phyloP scores from a whole-genome alignment of 2,888 invertebrate genomes.

The Scaptomyza caliginosa region DNA sequence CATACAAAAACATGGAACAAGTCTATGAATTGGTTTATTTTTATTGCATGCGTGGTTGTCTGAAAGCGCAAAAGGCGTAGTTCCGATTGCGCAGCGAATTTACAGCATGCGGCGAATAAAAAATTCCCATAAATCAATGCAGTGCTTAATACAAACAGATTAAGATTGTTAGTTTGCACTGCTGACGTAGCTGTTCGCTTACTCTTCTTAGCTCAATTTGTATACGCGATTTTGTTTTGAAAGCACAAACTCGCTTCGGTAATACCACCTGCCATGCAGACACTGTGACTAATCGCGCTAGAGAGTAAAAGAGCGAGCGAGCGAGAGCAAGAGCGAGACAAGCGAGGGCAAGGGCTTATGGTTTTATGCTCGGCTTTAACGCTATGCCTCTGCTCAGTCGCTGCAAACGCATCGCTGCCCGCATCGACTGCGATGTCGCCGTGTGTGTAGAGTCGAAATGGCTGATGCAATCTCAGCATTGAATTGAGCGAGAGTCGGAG shows the following conservation, averaged over 20 bases:
- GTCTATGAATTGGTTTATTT: conserved; percentile 8
- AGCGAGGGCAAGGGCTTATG: conserved; percentile 52
- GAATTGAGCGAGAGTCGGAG: conserved; percentile 63
- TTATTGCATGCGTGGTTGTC: conserved; percentile 1
- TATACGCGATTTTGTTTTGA: neutral
- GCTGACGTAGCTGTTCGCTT: conserved; percentile 17
- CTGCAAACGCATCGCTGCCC: neutral
- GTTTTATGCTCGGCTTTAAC: conserved; percentile 37
- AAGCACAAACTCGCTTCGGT: too few relatives aligned
- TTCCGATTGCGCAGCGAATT: conserved; percentile 29
- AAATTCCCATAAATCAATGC: conserved; percentile 33
- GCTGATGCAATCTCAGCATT: conserved; percentile 69
- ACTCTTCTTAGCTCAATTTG: too few relatives aligned
- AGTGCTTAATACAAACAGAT: conserved; percentile 32
- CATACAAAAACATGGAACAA: neutral
- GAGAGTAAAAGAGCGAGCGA: neutral
- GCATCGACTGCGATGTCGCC: conserved; percentile 22
- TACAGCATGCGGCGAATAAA: conserved; percentile 8
- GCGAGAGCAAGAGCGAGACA: conserved; percentile 14
- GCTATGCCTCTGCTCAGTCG: conserved; percentile 10
- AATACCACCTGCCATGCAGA: conserved; percentile 19
- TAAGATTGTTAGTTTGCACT: conserved; percentile 6
- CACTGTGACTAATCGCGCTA: conserved; percentile 31
- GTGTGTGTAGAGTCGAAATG: conserved; percentile 51
- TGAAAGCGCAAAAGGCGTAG: conserved; percentile 22